Evolutionary conservation across 2,113 vertebrate species (phyloP).

Genomic region (Tragelaphus scriptus): DNA sequence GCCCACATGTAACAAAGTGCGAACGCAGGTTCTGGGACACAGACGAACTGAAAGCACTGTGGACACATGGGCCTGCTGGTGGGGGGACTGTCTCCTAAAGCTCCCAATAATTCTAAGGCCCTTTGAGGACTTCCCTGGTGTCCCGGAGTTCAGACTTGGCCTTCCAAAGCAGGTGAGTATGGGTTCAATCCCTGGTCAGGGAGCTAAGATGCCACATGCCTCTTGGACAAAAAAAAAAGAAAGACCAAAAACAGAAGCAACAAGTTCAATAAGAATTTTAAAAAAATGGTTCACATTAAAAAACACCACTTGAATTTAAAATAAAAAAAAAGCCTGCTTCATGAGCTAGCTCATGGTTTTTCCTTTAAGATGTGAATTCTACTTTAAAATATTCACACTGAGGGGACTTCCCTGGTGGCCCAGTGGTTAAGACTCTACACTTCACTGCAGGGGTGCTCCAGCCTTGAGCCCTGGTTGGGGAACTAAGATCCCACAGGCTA

Average conservation of each 20-base stretch:
- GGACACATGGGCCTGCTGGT: fast-evolving
- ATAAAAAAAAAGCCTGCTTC: background rate
- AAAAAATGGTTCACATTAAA: background rate
- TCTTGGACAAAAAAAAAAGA: background rate
- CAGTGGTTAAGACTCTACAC: background rate
- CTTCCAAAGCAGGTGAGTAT: background rate
- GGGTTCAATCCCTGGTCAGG: background rate
- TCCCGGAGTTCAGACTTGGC: background rate
- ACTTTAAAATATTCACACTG: background rate
- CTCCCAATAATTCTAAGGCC: background rate
- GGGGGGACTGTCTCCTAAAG: background rate
- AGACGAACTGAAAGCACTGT: background rate
- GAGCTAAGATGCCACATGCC: background rate
- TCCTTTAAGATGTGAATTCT: background rate
- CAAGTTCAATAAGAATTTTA: background rate
- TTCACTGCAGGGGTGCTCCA: background rate
- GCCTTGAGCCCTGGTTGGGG: background rate
- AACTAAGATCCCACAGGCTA: background rate
- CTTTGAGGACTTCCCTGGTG: background rate
- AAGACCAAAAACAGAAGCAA: background rate
- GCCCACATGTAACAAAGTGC: background rate
- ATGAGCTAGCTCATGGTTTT: background rate
- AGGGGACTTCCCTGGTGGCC: background rate
- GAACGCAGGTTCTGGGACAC: background rate
- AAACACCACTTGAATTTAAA: background rate